phyloP scores from a whole-genome alignment of 2,797 vertebrate species.

The Catamblyrhynchus diadema region DNA sequence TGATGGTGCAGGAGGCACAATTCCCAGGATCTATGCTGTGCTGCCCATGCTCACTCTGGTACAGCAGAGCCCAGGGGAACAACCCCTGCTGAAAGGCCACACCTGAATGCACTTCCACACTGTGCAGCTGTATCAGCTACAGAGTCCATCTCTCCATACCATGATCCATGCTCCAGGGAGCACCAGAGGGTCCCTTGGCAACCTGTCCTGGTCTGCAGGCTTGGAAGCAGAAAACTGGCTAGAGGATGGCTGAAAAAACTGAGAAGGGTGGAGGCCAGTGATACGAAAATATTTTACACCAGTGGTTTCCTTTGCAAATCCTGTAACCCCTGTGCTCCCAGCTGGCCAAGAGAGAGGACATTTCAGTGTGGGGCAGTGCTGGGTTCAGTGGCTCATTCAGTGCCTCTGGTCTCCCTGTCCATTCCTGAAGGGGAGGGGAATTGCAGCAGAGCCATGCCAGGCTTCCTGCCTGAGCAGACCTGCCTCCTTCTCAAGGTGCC shows the following conservation, averaged over 20 bases:
- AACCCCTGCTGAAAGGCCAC: not conserved
- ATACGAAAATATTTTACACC: not conserved
- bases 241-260: not conserved
- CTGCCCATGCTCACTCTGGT: not conserved
- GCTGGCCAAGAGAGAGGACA: not conserved
- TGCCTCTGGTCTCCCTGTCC: not conserved
- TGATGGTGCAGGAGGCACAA: not conserved
- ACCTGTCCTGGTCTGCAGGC: not conserved
- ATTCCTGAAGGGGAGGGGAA: not conserved
- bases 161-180: rapidly evolving
- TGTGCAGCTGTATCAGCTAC: rapidly evolving
- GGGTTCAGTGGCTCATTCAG: not conserved
- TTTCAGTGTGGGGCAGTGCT: not conserved
- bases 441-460: not conserved
- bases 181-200: not conserved
- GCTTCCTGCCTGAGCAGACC: not conserved
- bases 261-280: not conserved
- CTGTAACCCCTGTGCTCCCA: not conserved
- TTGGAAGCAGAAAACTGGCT: not conserved
- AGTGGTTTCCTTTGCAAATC: not conserved
- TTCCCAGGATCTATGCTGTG: not conserved
- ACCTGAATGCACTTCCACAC: not conserved
- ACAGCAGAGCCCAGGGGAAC: not conserved
- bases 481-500: not conserved
- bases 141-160: not conserved